Base-by-base conservation (phyloP, 2,113 vertebrate species). In the Anolis sagrei region DNA sequence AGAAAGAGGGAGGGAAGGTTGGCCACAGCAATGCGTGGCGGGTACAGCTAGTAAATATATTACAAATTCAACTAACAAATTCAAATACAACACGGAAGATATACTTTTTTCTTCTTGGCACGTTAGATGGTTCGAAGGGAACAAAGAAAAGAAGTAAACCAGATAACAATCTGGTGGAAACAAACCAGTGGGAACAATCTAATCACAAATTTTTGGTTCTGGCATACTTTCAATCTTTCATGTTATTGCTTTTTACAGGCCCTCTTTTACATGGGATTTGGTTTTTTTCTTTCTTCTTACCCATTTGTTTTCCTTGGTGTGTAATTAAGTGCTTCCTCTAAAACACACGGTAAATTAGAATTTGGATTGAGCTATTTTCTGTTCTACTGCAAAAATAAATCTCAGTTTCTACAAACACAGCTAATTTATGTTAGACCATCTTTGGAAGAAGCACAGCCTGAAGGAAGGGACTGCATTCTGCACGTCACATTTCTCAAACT, bases 321-420 rank as follows among this genome's bases (percentile, higher is more conserved):
- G 16, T 90, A 93, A 94, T 90, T 92, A 93, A 93, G 76, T 48
- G 23, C 77, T 93, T 91, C 49, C 82, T 83, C n/a, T 48, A 83
- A 83, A 89, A 32, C 76, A 32, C 1, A 4, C 1, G 51, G 25
- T 69, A 88, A 86, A 90, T 86, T 76, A 75, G 29, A 81, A 85
- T 89, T 92, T 91, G 9, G 77, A 77, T 83, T 64, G 76, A 93
- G 70, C n/a, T 54, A 23, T 72, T 87, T 89, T 87, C 79, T 66
- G 78, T 48, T 69, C 39, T 79, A 84, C 92, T 86, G 86, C 0
- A 82, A 61, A 61, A 93, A 89, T 61, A 1, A 80, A 84, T 85
- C 48, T 85, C 58, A 13, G 1, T 44, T 81, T 88, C 81, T 82
- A 81, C 83, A 90, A 87, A 88, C 69, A 87, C 32, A 82, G 13